Base-by-base conservation (phyloP, 2,888 invertebrate species). In the Orthosia incerta region DNA sequence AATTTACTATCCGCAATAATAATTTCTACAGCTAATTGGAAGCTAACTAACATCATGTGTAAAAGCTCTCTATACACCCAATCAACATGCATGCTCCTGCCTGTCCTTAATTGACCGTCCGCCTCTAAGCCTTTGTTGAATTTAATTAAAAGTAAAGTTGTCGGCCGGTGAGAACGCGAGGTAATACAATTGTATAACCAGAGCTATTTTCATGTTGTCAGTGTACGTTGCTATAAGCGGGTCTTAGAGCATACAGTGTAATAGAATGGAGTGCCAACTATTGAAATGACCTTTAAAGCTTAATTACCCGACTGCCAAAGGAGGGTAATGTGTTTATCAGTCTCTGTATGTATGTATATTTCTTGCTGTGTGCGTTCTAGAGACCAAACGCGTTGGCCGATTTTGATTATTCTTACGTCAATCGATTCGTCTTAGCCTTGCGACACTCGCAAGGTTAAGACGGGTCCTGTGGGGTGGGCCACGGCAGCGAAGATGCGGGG, bases 141-240 rank as follows among this genome's bases (percentile, higher is more conserved):
- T 83, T 86, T 83, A 83, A 83, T 83, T 83, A 83, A 76, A 85
- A 76, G 67, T 68, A 63, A 67, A 62, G 51, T 80, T 62, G 66
- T 62, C 13, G 3, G 63, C 18, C 50, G 4, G 57, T 68, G 68
- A 18, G 31, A 16, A 69, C 59, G 39, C 31, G 20, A 51, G 56
- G 20, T 64, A 60, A 56, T 51, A 76, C 68, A 39, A 69, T 63
- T 45, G 9, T 9, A 65, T 16, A 16, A 20, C 7, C 12, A 18
- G 18, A 18, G n/a, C 13, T 50, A 31, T 55, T 4, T n/a, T 9
- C 11, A 45, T 20, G 23, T 23, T 59, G 57, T 5, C 20, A 15
- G 23, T 0, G 11, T 72, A 50, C 18, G n/a, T 4, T 39, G 15
- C 23, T 57, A 7, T 31, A 31, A 13, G n/a, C 61, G 9, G 16